These are phyloP conservation scores for Semotilus atromaculatus DNA, from an alignment of 2,797 vertebrate species.

Conservation along the genomic window DNA sequence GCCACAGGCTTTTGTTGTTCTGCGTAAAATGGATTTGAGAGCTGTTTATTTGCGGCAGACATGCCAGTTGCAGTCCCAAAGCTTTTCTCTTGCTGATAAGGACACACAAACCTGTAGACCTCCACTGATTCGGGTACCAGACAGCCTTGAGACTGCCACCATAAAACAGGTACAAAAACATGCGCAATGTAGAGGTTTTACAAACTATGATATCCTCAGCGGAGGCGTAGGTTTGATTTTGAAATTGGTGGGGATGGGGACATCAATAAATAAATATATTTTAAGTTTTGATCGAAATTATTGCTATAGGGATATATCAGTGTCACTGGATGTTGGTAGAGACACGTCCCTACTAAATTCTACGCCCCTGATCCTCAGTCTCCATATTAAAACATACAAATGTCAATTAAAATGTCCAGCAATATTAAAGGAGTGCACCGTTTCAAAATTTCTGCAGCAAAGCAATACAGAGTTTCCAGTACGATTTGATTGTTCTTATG, in stretches of 20 bases:
- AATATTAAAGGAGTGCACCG: background rate
- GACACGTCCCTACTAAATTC: too few relatives aligned
- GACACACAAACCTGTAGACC: conserved; percentile 28
- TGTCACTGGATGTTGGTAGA: too few relatives aligned
- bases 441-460: too few relatives aligned
- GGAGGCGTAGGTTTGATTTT: too few relatives aligned
- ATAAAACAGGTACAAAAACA: conserved; percentile 28
- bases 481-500: too few relatives aligned
- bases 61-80: conserved; percentile 43
- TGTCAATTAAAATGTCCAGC: background rate
- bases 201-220: background rate
- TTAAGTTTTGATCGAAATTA: too few relatives aligned
- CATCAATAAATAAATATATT: too few relatives aligned
- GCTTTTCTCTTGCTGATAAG: conserved; percentile 49
- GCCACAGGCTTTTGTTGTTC: conserved; percentile 55
- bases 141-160: background rate
- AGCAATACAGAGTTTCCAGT: too few relatives aligned
- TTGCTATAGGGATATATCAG: too few relatives aligned
- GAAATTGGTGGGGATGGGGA: too few relatives aligned
- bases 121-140: conserved; percentile 6
- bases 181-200: background rate
- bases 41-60: conserved; percentile 58
- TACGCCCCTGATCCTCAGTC: background rate
- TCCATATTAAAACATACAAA: background rate
- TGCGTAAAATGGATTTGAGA: conserved; percentile 57